Conservation (phyloP, 2,113 vertebrate genomes). For the Hydrochoerus hydrochaeris region DNA sequence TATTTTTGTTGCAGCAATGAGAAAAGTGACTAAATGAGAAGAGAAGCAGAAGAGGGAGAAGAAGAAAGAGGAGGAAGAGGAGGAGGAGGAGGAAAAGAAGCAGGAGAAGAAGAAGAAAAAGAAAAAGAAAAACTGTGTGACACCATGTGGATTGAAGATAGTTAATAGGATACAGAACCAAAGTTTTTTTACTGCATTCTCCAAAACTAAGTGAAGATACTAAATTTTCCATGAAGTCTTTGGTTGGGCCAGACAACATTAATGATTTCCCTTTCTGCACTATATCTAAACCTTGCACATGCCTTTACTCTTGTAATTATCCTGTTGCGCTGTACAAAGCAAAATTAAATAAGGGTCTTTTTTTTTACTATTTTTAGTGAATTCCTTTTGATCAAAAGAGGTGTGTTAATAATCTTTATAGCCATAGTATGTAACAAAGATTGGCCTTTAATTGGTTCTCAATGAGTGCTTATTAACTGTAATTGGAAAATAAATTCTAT, state of each 20-base stretch:
- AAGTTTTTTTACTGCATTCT: background rate
- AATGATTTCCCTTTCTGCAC: background rate
- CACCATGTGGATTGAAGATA: background rate
- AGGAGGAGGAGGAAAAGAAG: background rate
- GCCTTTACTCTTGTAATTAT: background rate
- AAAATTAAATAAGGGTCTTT: background rate
- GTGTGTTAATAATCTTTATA: slow-evolving; percentile 31
- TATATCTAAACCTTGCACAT: background rate
- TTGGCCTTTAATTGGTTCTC: slow-evolving; percentile 44
- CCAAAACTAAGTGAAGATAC: slow-evolving; percentile 29
- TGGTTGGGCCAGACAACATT: background rate
- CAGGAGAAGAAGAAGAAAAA: background rate
- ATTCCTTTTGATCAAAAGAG: background rate
- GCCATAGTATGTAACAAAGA: background rate
- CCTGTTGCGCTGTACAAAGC: background rate
- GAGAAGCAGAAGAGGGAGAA: background rate
- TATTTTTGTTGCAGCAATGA: background rate
- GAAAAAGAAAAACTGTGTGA: background rate
- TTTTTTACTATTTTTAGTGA: background rate
- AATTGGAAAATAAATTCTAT: slow-evolving; percentile 64
- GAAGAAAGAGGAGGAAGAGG: rapidly evolving
- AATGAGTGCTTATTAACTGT: slow-evolving; percentile 54
- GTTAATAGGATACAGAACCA: background rate
- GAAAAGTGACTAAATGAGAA: background rate
- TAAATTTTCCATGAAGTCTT: background rate